These are phyloP conservation scores for Corvus cornix DNA, from an alignment of 2,113 vertebrate species.

Conservation along the genomic window DNA sequence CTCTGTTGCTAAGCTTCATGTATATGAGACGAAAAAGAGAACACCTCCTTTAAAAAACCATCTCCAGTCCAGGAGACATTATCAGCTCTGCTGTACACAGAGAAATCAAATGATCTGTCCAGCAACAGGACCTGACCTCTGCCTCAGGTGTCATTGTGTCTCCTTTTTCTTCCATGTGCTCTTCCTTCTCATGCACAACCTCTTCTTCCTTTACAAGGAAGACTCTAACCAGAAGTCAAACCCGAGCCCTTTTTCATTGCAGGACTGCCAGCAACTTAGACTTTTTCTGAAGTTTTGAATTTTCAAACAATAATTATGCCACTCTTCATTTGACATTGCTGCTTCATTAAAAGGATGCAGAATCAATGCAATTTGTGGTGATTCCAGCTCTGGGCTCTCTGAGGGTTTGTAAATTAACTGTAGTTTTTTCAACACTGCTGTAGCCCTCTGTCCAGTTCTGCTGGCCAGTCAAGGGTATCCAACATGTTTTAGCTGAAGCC, in stretches of 20 bases:
- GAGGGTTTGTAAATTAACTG: background rate
- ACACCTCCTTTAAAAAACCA: background rate
- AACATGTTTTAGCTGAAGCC: background rate
- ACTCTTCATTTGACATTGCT: background rate
- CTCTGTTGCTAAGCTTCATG: background rate
- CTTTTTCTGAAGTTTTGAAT: background rate
- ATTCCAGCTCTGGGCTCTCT: background rate
- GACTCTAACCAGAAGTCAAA: background rate
- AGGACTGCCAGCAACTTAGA: background rate
- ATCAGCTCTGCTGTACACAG: background rate
- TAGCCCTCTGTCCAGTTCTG: background rate
- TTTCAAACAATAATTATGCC: background rate
- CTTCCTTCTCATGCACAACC: background rate
- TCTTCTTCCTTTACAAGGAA: background rate
- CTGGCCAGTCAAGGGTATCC: background rate
- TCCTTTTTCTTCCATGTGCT: background rate
- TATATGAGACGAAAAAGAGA: background rate
- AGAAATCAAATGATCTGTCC: background rate
- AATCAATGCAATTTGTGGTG: background rate
- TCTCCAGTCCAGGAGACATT: background rate
- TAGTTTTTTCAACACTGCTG: background rate
- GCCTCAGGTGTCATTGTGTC: rapidly evolving
- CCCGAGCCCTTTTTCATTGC: background rate
- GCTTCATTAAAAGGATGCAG: background rate
- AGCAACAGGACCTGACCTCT: background rate